Base-by-base conservation (phyloP, 37 sponge, comb jelly and placozoan genomes). In the Chondrilla cf. caribensis region DNA sequence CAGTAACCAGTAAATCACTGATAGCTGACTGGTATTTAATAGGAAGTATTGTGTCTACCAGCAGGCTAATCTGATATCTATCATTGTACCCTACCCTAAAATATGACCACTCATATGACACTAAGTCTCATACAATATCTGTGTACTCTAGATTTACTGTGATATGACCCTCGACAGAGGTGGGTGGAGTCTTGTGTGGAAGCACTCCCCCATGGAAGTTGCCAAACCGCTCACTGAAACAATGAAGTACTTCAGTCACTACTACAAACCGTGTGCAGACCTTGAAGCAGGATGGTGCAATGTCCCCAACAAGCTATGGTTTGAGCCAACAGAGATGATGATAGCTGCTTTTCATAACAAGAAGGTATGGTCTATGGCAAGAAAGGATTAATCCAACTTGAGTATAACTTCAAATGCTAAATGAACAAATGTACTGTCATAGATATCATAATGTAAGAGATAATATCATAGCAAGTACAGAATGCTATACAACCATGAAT, bases 121-220 rank as follows among this genome's bases (percentile, higher is more conserved):
- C n/a, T n/a, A n/a, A n/a, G n/a, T n/a, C n/a, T n/a, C n/a, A n/a
- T n/a, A n/a, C n/a, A n/a, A n/a, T n/a, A n/a, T 54, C 57, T 11
- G 15, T 54, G 11, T 60, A 7, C 6, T 14, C 3, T 42, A 77
- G 78, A 41, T 77, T 2, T 77, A 77, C 54, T 77, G 78, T n/a
- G 54, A 77, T 54, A 77, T 77, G 78, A 43, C 22, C 18, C 19
- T 28, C 5, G 78, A 77, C 39, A 54, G 78, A 26, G 78, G 78
- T 18, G 78, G 78, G 8, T 77, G 78, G 78, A 77, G 51, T 44
- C n/a, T 77, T 3, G 78, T 77, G 22, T 77, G 78, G 78, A 40
- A 77, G 26, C 78, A 77, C 54, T 77, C 78, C 54, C 26, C 42
- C 54, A 77, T 43, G 28, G 78, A 77, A n/a, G 51, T 25, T 41